These are phyloP conservation scores for Ormyrus pomaceus DNA, from an alignment of 2,888 invertebrate species.

Conservation along the genomic window DNA sequence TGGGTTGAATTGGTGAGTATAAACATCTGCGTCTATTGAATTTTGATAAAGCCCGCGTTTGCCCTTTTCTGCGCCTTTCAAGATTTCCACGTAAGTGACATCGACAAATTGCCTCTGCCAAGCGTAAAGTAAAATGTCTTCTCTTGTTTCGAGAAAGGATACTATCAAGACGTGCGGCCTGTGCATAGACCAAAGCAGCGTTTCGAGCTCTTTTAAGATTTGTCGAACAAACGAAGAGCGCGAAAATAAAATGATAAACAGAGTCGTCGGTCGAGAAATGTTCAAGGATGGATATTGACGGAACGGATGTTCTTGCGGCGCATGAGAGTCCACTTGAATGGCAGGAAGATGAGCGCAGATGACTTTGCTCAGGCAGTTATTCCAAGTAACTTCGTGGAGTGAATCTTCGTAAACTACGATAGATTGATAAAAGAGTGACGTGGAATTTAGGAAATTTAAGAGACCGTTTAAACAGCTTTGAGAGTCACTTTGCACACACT, in stretches of 20 bases:
- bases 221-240: background rate
- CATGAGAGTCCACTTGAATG: no score
- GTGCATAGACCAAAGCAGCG: background rate
- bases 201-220: background rate
- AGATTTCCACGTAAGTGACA: background rate
- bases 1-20: background rate
- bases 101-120: slow-evolving; percentile 21
- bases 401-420: no score
- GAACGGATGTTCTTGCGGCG: no score
- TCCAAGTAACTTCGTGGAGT: no score
- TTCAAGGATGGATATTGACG: no score
- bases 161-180: background rate
- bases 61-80: background rate
- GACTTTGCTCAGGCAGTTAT: no score
- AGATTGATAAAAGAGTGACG: no score
- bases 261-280: background rate
- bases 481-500: no score
- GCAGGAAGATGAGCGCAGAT: no score
- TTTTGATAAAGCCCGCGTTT: background rate
- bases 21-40: no score
- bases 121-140: slow-evolving; percentile 13
- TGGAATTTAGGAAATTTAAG: no score
- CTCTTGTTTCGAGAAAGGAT: background rate
- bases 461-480: no score
- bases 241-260: slow-evolving; percentile 2